These are phyloP conservation scores for Bucorvus abyssinicus DNA, from an alignment of 2,797 vertebrate genomes.

Conservation along the genomic window DNA sequence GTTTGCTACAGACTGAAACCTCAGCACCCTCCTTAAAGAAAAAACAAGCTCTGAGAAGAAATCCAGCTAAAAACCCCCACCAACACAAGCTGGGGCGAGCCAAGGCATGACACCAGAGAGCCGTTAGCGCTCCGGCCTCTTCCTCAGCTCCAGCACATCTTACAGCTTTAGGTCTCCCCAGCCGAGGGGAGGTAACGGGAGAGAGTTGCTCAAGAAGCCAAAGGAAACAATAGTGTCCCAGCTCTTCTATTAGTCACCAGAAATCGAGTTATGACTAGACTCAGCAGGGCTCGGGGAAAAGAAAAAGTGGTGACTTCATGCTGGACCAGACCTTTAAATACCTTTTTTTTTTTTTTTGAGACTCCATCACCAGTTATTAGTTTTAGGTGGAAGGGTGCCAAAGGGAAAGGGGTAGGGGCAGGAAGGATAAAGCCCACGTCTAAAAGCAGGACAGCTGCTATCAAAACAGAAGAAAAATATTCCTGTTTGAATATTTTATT, in stretches of 20 bases:
- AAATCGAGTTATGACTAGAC: conserved; percentile 49
- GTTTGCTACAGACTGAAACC: neutral
- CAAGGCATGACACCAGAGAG: neutral
- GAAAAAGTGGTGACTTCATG: conserved; percentile 54
- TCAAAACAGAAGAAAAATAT: neutral
- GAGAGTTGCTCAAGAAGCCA: conserved; percentile 62
- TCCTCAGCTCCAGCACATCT: conserved; percentile 1
- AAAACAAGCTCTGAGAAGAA: neutral
- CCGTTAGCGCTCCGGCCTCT: neutral
- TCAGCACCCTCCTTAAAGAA: neutral
- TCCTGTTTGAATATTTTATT: conserved; percentile 64
- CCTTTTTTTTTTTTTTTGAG: neutral
- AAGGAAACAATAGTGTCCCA: conserved; percentile 57
- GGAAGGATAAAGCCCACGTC: neutral
- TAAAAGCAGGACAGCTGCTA: neutral
- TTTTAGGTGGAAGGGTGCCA: conserved; percentile 24
- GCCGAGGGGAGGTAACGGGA: conserved; percentile 31
- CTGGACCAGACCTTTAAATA: conserved; percentile 15
- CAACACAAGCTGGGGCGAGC: neutral
- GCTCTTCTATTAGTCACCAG: conserved; percentile 31
- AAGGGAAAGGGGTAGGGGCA: neutral
- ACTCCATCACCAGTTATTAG: conserved; percentile 18
- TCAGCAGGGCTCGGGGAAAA: conserved; percentile 44
- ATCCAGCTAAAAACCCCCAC: no score
- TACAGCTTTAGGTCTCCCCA: conserved; percentile 34